Base-by-base conservation (phyloP, 2,113 vertebrate species). In the Mesitornis unicolor region DNA sequence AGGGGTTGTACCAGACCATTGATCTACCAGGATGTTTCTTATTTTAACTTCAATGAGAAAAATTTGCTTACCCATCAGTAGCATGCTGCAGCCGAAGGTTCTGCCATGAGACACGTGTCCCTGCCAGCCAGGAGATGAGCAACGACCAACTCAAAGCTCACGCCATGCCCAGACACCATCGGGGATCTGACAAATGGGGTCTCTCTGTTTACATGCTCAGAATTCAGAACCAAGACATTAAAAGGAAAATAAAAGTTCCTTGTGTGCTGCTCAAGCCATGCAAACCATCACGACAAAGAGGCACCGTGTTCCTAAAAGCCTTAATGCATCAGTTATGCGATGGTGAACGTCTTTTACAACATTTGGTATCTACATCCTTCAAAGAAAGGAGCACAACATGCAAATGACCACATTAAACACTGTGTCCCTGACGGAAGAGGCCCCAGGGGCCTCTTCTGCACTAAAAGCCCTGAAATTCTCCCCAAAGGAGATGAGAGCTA, bases 1-100 rank as follows among this genome's bases (percentile, higher is more conserved):
- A 95, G 81, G 90, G 89, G 78, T 15, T 95, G 91, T 42, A 86
- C 83, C 95, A 92, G 88, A 92, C 88, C 92, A 87, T 47, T 76
- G 93, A 93, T 96, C 95, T 95, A 82, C 70, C 29, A 91, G 70
- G 14, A 60, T 2, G 7, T 43, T 92, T 80, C 95, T 91, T 95
- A 89, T 85, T 97, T 91, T 91, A 95, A 85, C 91, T 57, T 71
- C 48, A 57, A 5, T 1, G 18, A 89, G 65, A 54, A 90, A 47
- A 57, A 43, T 5, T 10, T 38, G 74, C 61, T 89, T 87, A 36
- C 63, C 70, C 6, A 38, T 40, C 65, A 51, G 7, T 21, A 57
- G 18, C 2, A 5, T 4, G 63, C 69, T 29, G 79, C 0, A 35
- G 57, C 75, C 25, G 84, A 1, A 48, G 51, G 90, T 2, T 76